phyloP scores from a whole-genome alignment of 2,888 invertebrate species.

The Cosmia trapezina region DNA sequence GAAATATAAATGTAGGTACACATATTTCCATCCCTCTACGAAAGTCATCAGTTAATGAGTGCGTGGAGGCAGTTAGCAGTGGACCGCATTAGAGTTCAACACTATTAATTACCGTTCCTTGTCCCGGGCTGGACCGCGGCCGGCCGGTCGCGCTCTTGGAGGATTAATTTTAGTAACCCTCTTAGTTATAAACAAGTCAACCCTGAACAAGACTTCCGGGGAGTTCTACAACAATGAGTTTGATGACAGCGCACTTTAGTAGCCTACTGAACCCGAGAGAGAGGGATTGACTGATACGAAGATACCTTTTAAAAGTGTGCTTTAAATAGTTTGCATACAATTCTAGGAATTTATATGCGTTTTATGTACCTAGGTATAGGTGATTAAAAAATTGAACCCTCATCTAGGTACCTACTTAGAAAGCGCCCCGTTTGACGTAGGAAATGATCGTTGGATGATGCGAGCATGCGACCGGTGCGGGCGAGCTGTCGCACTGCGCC shows the following conservation, averaged over 20 bases:
- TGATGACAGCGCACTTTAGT: conserved; percentile 23
- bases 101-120: conserved; percentile 47
- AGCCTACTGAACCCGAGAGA: not conserved
- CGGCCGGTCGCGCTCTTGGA: not conserved
- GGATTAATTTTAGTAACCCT: conserved; percentile 44
- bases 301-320: not conserved
- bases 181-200: conserved; percentile 46
- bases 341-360: too few species aligned
- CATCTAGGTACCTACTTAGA: not conserved
- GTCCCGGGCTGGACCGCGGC: conserved; percentile 9
- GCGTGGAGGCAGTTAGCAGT: not conserved
- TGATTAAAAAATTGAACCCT: not conserved
- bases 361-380: not conserved
- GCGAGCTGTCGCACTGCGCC: conserved; percentile 63
- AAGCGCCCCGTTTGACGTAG: not conserved
- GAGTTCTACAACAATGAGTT: conserved; percentile 8
- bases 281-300: not conserved
- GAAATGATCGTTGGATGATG: not conserved
- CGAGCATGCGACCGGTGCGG: not conserved
- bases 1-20: not conserved
- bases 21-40: not conserved
- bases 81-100: conserved; percentile 11
- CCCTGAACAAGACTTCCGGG: conserved; percentile 6
- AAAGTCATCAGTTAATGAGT: not conserved
- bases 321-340: not conserved